Conservation (phyloP, 2,888 invertebrate species). For the Chironomus tentans region DNA sequence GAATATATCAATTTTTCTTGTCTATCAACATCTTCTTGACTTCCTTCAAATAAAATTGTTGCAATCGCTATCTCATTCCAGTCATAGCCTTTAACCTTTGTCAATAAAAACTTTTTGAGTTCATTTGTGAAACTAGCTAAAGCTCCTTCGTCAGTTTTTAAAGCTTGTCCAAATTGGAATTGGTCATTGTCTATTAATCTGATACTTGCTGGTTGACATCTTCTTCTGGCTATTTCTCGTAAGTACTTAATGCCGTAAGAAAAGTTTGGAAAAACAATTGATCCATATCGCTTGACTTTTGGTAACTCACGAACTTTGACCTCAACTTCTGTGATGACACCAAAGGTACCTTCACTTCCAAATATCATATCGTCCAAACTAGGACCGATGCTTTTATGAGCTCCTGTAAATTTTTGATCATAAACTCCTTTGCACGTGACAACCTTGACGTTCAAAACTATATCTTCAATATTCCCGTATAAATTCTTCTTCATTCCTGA, state of each 20-base stretch:
- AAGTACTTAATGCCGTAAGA: conserved; percentile 83
- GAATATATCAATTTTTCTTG: conserved; percentile 70
- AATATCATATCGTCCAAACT: conserved; percentile 84
- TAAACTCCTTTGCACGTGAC: conserved; percentile 76
- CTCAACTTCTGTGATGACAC: conserved; percentile 91
- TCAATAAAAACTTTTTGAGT: conserved; percentile 78
- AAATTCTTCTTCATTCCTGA: conserved; percentile 99
- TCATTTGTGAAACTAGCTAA: conserved; percentile 53
- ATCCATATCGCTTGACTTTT: conserved; percentile 76
- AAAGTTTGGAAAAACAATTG: conserved; percentile 90
- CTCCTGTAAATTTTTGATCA: conserved; percentile 73
- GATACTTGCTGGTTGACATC: conserved; percentile 92
- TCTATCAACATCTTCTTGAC: conserved; percentile 57
- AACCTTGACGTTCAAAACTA: conserved; percentile 82
- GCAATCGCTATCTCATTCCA: conserved; percentile 75
- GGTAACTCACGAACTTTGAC: conserved; percentile 83
- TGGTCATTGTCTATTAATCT: conserved; percentile 97
- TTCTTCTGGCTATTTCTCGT: conserved; percentile 67
- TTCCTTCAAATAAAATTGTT: conserved; percentile 90
- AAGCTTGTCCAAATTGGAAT: conserved; percentile 82
- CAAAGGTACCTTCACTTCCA: conserved; percentile 93
- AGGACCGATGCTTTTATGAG: conserved; percentile 77
- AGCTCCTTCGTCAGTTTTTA: conserved; percentile 55
- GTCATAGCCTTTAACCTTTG: conserved; percentile 78
- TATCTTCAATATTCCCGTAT: conserved; percentile 95